Base-by-base conservation (phyloP, 2,888 invertebrate genomes). In the Marronus borbonicus region DNA sequence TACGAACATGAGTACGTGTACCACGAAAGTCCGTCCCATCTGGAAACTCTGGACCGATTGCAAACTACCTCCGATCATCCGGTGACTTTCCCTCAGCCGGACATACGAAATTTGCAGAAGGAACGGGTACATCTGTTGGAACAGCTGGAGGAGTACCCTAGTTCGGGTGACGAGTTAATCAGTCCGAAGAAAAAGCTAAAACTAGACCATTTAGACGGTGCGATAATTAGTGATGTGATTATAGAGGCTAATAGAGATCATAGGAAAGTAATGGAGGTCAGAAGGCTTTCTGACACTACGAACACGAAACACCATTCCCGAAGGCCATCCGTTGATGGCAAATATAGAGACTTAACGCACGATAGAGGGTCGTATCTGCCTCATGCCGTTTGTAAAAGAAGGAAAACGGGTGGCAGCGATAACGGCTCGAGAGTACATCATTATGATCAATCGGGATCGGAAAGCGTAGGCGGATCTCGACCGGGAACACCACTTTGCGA, bases 401-500 rank as follows among this genome's bases (percentile, higher is more conserved):
- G 92, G 58, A 90, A 91, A 82, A 91, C 91, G 17, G 89, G 84
- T 17, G 88, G 88, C 10, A 87, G 89, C 82, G 83, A 85, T 81
- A 83, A 82, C 76, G 83, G 85, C 79, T 68, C 84, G 70, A 82
- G 82, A 79, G 82, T 83, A 58, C 91, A 90, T 82, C 91, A 90
- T 85, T 91, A 90, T 83, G 90, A 90, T 7, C 89, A 90, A 81
- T 90, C 91, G 77, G 92, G 92, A 77, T 91, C 91, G 50, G 92
- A 92, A 82, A 92, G 92, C 84, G 90, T 91, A 76, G 92, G 92
- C 65, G 94, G 94, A 80, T 95, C 95, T 12, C 91, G 96, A 78
- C 96, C 96, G 2, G 97, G 96, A 68, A 97, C 97, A 14, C 96
- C 96, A 1, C 89, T 96, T 76, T 94, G 95, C 84, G 96, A 96